phyloP scores from a whole-genome alignment of 1,140 invertebrate species.

The Metaphire vulgaris region DNA sequence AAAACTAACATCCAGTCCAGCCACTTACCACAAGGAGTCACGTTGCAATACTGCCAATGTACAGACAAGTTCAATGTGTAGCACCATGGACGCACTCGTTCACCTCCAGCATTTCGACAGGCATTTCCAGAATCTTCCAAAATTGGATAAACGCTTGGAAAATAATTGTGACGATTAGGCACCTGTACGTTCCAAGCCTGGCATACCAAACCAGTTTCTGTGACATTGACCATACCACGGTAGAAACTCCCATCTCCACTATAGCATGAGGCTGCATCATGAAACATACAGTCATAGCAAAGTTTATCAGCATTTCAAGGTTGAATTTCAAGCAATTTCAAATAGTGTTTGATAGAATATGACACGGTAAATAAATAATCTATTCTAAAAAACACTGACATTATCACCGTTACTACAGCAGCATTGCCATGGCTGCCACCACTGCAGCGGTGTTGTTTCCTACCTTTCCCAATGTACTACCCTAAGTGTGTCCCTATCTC shows the following conservation, averaged over 20 bases:
- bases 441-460: no score
- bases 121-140: constrained; percentile 81
- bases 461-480: no score
- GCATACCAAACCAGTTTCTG: constrained; percentile 73
- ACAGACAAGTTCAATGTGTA: constrained; percentile 70
- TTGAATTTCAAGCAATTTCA: no score
- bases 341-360: no score
- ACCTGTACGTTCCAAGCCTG: constrained; percentile 78
- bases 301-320: no score
- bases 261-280: constrained; percentile 71
- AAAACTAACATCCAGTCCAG: no score
- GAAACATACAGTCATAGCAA: no score
- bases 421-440: no score
- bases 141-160: constrained; percentile 80
- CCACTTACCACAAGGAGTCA: constrained; percentile 72
- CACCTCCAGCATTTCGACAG: constrained; percentile 90
- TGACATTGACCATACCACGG: constrained; percentile 77
- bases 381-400: no score
- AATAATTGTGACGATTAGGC: constrained; percentile 75
- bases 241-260: constrained; percentile 80
- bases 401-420: no score
- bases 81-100: constrained; percentile 88
- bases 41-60: constrained; percentile 86
- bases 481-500: no score
- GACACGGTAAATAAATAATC: no score